These are phyloP conservation scores for Ascaphus truei DNA, from an alignment of 2,113 vertebrate species.

Conservation along the genomic window DNA sequence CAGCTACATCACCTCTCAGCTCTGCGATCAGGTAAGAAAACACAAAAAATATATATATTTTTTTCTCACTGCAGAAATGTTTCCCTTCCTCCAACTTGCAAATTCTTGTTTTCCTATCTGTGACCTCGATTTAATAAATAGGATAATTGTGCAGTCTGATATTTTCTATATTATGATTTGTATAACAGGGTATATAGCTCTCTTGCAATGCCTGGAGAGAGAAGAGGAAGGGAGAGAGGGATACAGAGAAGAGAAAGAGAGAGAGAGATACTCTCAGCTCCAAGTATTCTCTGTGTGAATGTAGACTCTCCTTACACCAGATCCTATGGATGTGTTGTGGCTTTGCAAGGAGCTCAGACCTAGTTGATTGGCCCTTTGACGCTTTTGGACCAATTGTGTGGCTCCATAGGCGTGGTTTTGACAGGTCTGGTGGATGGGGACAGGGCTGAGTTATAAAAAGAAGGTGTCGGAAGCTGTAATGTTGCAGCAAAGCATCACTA, in stretches of 20 bases:
- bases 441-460: conserved; percentile 95
- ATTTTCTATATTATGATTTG: too few relatives aligned
- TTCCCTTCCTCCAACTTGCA: neutral
- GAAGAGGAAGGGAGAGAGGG: conserved; percentile 53
- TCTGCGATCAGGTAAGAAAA: conserved; percentile 1
- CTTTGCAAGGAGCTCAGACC: conserved; percentile 79
- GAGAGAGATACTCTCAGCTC: conserved; percentile 69
- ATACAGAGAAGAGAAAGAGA: conserved; percentile 59
- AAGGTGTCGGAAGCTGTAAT: conserved; percentile 93
- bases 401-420: conserved; percentile 96
- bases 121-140: conserved; percentile 21
- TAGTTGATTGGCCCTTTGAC: conserved; percentile 99
- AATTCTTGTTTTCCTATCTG: conserved; percentile 1
- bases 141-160: too few relatives aligned
- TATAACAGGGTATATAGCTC: too few relatives aligned
- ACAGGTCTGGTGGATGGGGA: conserved; percentile 96
- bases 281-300: conserved; percentile 84
- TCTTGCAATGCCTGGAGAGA: neutral
- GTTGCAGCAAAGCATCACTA: conserved; percentile 81
- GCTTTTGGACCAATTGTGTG: conserved; percentile 99
- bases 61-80: neutral
- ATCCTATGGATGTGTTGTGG: conserved; percentile 87
- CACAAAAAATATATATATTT: neutral
- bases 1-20: neutral
- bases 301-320: conserved; percentile 84